Base-by-base conservation (phyloP, 2,113 vertebrate species). In the Rhadina sibilatrix region DNA sequence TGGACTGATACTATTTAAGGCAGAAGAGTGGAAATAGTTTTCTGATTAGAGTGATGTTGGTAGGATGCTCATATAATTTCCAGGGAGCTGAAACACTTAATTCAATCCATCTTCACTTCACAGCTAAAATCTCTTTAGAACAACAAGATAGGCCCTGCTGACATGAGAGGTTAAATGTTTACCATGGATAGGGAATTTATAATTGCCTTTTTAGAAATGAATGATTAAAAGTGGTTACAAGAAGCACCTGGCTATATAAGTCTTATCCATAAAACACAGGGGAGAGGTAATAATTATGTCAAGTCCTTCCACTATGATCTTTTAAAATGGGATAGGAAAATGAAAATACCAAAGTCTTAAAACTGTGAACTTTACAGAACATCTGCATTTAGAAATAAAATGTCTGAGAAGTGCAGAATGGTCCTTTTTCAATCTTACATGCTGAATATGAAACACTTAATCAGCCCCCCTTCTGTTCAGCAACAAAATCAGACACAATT, bases 1-100 rank as follows among this genome's bases (percentile, higher is more conserved):
- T 89, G 60, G 37, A 83, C 78, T 91, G 83, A 89, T 64, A 59
- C 94, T 97, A 94, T 97, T 98, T 97, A 96, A 97, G 89, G 83
- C 47, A 95, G 71, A 94, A 83, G 74, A 96, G 83, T 94, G 83
- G 75, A 95, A 95, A 87, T 68, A 68, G 90, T 71, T 59, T 82
- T 85, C 76, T 54, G 90, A 95, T 89, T 87, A 96, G 82, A 72
- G 90, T 85, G 86, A 84, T 68, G 15, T 40, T 83, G 38, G 59
- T 72, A 79, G 92, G 44, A 84, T 95, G 77, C 88, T 91, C 64
- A 71, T 63, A 91, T 89, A 65, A 42, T 95, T 97, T 94, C 70
- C 33, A 94, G 95, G 94, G 95, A 76, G 61, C 64, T 93, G 83
- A 97, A 96, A 68, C 66, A 84, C 57, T 96, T 81, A 97, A 84